Evolutionary conservation across 2,888 invertebrate species (phyloP), one percentile per base, ranked within the genome.

Genomic region (Heliconius erato): DNA sequence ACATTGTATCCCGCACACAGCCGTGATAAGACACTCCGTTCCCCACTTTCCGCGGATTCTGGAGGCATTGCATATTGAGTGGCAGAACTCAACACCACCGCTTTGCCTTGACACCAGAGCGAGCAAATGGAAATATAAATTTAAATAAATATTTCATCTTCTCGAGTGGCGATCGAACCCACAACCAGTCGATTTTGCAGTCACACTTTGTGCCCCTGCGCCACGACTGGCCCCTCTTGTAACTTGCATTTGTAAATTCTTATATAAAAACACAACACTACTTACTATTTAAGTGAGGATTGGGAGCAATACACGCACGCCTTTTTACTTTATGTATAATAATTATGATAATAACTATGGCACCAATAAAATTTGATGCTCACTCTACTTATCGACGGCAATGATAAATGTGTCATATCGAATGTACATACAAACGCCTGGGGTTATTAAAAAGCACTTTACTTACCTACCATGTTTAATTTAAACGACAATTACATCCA

Each of bases 401-500:
- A 67, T 67, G 65, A 67, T 69, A 35, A 23, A 35, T 69, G 69
- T 69, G 35, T 69, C 35, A 69, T 69, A 19, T 69, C 23, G 11
- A 69, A 69, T 35, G 35, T n/a, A 40, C 32, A 40, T 32, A 23
- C 23, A 23, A 40, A 40, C 28, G 40, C 35, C 35, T 40, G 9
- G n/a, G 5, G 35, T 35, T n/a, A 35, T 71, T 35, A 71, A 71
- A 71, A 71, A 71, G 11, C 40, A 71, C 40, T 35, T 23, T 40
- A n/a, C 32, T 40, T 71, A 12, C 69, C 40, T 19, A 23, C 35
- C 35, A 23, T 71, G 3, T 23, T 6, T 71, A 35, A 32, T 35
- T 71, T 71, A 71, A 71, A 71, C 23, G 28, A 35, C 23, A 71
- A 11, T 71, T 71, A n/a, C 35, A 71, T 71, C 5, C 69, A 63